Conservation (phyloP, 2,113 vertebrate species). For the Odocoileus virginianus region DNA sequence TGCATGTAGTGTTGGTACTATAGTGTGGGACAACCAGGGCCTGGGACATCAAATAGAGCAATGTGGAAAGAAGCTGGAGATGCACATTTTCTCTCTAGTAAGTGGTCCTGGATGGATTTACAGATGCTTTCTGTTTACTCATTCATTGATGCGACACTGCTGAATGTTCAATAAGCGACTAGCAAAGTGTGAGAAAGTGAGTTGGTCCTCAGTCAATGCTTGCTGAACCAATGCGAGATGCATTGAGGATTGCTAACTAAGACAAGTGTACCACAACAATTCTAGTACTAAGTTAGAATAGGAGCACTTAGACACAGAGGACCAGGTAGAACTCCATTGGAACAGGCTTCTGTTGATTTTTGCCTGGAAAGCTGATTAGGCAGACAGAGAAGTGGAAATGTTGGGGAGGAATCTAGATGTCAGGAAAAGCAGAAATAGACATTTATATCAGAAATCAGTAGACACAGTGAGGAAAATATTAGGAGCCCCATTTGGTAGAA, state of each 20-base stretch:
- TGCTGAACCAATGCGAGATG: neutral
- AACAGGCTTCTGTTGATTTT: neutral
- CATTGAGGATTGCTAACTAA: neutral
- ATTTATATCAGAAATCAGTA: neutral
- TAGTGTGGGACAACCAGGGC: neutral
- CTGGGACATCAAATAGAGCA: neutral
- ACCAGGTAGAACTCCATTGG: neutral
- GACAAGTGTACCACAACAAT: neutral
- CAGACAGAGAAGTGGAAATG: neutral
- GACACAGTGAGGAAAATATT: neutral
- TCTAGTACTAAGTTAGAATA: neutral
- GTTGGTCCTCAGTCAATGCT: neutral
- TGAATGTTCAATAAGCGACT: neutral
- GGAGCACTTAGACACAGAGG: neutral
- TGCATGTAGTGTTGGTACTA: neutral
- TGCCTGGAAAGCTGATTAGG: neutral
- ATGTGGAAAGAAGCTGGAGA: neutral
- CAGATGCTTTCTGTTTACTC: neutral
- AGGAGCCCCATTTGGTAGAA: neutral
- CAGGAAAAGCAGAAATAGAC: neutral
- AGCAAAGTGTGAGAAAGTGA: neutral
- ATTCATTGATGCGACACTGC: neutral
- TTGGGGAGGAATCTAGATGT: neutral
- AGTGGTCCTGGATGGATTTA: neutral
- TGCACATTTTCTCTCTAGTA: neutral